Conservation (phyloP, 1,140 invertebrate genomes). For the Aradophagus sp. region DNA sequence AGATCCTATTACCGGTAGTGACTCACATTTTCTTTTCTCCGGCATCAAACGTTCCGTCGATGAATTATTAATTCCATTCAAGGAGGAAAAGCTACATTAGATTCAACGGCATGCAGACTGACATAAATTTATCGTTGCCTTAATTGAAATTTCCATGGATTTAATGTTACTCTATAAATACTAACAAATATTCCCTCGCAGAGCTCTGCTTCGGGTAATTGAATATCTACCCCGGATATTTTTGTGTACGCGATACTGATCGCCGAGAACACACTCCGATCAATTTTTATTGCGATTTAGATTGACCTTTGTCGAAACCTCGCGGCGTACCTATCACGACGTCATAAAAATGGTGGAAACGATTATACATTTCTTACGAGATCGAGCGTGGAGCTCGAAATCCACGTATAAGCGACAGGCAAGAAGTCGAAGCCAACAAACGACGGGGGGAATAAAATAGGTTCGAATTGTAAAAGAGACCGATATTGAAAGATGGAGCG, state of each 20-base stretch:
- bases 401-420: constrained; percentile 25
- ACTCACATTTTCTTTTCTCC: constrained; percentile 45
- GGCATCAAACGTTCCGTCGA: constrained; percentile 28
- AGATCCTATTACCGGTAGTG: constrained; percentile 51
- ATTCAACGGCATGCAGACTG: too few species aligned
- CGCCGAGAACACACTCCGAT: too few species aligned
- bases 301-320: constrained; percentile 23
- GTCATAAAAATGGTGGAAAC: constrained; percentile 42
- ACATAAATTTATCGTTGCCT: too few species aligned
- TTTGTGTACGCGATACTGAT: too few species aligned
- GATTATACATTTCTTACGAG: constrained; percentile 48
- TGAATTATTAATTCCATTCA: constrained; percentile 48
- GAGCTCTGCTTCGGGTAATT: too few species aligned
- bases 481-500: constrained; percentile 7
- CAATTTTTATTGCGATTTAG: constrained; percentile 20
- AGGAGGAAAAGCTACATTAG: constrained; percentile 11
- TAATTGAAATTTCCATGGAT: too few species aligned
- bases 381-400: constrained; percentile 13
- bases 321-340: constrained; percentile 23
- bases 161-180: too few species aligned
- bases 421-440: constrained; percentile 20
- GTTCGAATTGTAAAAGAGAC: constrained; percentile 53
- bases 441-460: constrained; percentile 47
- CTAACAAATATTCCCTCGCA: too few species aligned
- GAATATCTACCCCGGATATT: too few species aligned